These are phyloP conservation scores for Bombus impatiens DNA, from an alignment of 1,140 invertebrate species.

Conservation along the genomic window DNA sequence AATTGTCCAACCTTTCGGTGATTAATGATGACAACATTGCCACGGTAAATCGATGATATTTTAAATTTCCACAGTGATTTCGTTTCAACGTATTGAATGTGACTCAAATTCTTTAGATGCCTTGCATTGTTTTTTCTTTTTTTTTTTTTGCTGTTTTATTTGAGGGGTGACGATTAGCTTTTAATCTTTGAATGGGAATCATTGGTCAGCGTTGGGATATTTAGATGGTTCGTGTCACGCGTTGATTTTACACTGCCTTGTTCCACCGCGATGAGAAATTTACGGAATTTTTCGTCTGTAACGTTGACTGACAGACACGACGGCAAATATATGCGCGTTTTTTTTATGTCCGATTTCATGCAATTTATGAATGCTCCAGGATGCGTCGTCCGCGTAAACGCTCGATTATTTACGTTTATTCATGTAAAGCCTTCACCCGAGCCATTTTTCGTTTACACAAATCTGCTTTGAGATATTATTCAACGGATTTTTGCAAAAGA, in stretches of 20 bases:
- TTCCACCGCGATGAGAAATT: conserved; percentile 1
- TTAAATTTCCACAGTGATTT: background rate
- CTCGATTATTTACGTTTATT: background rate
- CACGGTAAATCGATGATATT: background rate
- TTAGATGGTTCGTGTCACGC: background rate
- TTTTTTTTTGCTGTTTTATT: background rate
- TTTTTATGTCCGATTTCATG: background rate
- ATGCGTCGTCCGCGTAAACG: too few species aligned
- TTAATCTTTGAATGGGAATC: background rate
- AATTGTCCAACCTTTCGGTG: background rate
- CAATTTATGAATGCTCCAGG: conserved; percentile 5
- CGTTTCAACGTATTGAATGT: background rate
- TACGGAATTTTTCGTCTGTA: background rate
- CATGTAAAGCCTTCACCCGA: too few species aligned
- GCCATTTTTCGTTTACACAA: background rate
- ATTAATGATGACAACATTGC: background rate
- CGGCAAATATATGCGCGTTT: background rate
- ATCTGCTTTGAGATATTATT: background rate
- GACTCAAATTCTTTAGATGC: too few species aligned
- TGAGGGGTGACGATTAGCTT: background rate
- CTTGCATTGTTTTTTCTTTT: too few species aligned
- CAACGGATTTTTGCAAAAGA: background rate
- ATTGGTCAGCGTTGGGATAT: background rate
- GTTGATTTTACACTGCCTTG: background rate
- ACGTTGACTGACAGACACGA: conserved; percentile 10